Conservation (phyloP, 2,797 vertebrate genomes). For the Fistularia commersonii region DNA sequence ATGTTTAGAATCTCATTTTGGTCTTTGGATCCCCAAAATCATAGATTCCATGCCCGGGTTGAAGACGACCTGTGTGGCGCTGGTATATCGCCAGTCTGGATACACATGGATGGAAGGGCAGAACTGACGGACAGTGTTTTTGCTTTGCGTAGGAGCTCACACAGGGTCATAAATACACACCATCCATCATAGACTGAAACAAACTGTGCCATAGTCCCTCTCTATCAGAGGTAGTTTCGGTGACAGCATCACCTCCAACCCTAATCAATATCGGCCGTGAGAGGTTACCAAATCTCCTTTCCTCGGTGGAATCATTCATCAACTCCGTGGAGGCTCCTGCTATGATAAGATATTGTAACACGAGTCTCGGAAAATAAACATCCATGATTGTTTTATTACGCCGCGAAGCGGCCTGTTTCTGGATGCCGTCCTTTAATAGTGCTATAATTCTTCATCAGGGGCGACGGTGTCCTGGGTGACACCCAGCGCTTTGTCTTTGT, state of each 20-base stretch:
- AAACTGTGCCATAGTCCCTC: constrained; percentile 4
- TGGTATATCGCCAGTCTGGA: no score
- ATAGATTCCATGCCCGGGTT: no score
- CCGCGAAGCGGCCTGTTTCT: constrained; percentile 46
- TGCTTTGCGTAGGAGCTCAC: no score
- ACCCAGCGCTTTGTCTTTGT: constrained; percentile 58
- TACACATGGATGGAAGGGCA: no score
- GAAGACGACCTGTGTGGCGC: no score
- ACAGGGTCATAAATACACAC: no score
- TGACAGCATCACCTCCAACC: constrained; percentile 39
- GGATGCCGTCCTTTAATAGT: constrained; percentile 59
- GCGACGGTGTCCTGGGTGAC: constrained; percentile 48
- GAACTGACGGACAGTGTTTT: no score
- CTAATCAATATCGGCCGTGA: constrained; percentile 57
- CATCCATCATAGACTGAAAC: not conserved
- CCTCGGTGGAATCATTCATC: constrained; percentile 51
- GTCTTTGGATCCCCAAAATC: no score
- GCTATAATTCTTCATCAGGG: constrained; percentile 61
- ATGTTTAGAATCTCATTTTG: no score
- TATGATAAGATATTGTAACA: constrained; percentile 48
- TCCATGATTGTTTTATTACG: constrained; percentile 60
- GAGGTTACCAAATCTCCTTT: constrained; percentile 55
- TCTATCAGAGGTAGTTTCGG: constrained; percentile 34
- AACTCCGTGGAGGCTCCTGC: constrained; percentile 29
- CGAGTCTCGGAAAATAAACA: constrained; percentile 60